phyloP scores from a whole-genome alignment of 1,140 invertebrate species.

The Drosophila nigromelanica region DNA sequence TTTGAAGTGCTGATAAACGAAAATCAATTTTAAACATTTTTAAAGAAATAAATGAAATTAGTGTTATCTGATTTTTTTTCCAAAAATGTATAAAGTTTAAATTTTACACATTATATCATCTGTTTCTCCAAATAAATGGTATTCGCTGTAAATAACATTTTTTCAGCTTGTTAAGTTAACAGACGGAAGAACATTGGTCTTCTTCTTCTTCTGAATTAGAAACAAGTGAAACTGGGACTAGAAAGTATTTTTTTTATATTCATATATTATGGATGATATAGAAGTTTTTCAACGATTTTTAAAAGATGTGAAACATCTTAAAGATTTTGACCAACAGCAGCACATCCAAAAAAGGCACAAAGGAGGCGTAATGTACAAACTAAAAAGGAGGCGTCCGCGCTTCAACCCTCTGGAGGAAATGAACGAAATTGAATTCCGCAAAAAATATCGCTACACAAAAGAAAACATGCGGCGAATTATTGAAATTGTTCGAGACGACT shows the following conservation, averaged over 20 bases:
- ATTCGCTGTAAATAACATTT: not conserved
- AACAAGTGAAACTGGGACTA: not conserved
- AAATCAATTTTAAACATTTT: too few relatives aligned
- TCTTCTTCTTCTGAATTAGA: conserved; percentile 2
- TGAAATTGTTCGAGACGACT: conserved; percentile 73
- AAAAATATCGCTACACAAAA: conserved; percentile 71
- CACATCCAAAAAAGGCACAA: not conserved
- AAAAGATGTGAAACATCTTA: conserved; percentile 52
- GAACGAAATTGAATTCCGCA: conserved; percentile 65
- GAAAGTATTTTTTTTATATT: not conserved
- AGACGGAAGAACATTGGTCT: not conserved
- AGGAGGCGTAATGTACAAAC: not conserved
- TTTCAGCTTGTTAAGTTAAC: conserved; percentile 1
- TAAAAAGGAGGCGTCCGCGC: conserved; percentile 34
- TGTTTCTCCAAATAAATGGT: not conserved
- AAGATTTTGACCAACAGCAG: conserved; percentile 37
- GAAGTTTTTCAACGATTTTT: conserved; percentile 48
- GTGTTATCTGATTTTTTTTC: too few relatives aligned
- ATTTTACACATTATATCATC: not conserved
- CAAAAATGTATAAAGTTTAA: not conserved
- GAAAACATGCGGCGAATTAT: conserved; percentile 70
- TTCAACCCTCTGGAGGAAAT: conserved; percentile 68
- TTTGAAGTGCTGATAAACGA: not conserved
- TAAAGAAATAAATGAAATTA: too few relatives aligned
- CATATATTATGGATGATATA: conserved; percentile 50